phyloP scores from a whole-genome alignment of 2,113 vertebrate species.

The Ciconia stormi region DNA sequence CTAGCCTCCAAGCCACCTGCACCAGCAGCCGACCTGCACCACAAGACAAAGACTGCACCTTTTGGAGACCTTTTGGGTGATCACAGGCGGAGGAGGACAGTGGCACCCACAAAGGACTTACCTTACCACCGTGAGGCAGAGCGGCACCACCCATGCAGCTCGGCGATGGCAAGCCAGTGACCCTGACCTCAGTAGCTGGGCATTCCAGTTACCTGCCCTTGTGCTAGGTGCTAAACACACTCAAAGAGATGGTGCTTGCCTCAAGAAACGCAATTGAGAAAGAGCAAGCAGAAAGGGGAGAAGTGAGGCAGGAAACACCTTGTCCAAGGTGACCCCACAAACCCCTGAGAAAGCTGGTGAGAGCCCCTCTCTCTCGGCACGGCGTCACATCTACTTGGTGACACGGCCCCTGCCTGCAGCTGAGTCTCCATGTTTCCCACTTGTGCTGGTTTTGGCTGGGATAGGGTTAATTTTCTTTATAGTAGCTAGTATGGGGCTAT shows the following conservation, averaged over 20 bases:
- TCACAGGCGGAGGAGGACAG: neutral
- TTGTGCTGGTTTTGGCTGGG: no score
- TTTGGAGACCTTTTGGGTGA: neutral
- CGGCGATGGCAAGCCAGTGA: accelerated
- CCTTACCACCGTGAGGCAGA: neutral
- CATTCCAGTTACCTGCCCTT: neutral
- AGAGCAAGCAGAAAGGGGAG: neutral
- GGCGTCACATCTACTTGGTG: neutral
- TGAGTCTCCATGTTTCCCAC: neutral
- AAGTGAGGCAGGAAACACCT: neutral
- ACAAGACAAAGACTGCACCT: neutral
- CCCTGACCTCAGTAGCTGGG: neutral
- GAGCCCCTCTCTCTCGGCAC: neutral
- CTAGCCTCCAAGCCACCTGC: neutral
- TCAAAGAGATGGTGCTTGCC: neutral
- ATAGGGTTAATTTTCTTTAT: no score
- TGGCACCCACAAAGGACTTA: neutral
- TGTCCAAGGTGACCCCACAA: neutral
- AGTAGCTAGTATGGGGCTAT: no score
- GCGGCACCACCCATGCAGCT: neutral
- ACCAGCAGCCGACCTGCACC: neutral
- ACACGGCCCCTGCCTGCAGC: accelerated
- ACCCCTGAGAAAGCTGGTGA: neutral
- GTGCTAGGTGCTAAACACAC: neutral
- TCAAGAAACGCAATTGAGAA: neutral